phyloP scores from a whole-genome alignment of 2,797 vertebrate genomes.

The Caiman crocodilus region DNA sequence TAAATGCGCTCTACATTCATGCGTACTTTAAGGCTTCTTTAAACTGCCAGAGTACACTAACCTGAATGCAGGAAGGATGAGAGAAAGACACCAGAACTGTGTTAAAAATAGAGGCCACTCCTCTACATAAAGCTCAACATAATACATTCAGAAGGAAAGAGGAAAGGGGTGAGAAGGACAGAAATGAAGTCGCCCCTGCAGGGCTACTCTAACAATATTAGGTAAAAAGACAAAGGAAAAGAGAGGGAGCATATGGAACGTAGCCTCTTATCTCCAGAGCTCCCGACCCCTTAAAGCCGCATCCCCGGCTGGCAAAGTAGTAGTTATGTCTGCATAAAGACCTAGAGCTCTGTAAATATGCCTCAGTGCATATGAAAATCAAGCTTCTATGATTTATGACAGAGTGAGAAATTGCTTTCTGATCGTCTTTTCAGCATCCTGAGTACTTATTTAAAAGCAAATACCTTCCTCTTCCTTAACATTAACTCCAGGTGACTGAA shows the following conservation, averaged over 20 bases:
- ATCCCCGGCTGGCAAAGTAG: neutral
- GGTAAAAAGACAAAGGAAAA: neutral
- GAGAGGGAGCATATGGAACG: neutral
- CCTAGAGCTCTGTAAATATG: neutral
- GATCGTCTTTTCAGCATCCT: neutral
- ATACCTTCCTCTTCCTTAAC: neutral
- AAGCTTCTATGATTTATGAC: neutral
- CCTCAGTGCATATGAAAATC: neutral
- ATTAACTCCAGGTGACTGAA: conserved; percentile 25
- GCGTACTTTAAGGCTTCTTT: neutral
- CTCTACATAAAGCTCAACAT: neutral
- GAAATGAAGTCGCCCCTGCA: neutral
- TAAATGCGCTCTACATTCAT: neutral
- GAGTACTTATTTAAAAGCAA: neutral
- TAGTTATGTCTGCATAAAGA: neutral
- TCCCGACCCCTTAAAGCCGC: neutral
- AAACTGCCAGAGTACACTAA: neutral
- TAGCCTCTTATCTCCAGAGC: neutral
- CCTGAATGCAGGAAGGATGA: neutral
- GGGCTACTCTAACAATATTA: neutral
- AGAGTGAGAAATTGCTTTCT: neutral
- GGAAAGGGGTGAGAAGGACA: neutral
- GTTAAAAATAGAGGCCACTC: neutral
- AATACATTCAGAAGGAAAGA: neutral
- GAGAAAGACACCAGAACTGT: neutral